These are phyloP conservation scores for Amitus sp. DNA, from an alignment of 2,888 invertebrate genomes.

Conservation along the genomic window DNA sequence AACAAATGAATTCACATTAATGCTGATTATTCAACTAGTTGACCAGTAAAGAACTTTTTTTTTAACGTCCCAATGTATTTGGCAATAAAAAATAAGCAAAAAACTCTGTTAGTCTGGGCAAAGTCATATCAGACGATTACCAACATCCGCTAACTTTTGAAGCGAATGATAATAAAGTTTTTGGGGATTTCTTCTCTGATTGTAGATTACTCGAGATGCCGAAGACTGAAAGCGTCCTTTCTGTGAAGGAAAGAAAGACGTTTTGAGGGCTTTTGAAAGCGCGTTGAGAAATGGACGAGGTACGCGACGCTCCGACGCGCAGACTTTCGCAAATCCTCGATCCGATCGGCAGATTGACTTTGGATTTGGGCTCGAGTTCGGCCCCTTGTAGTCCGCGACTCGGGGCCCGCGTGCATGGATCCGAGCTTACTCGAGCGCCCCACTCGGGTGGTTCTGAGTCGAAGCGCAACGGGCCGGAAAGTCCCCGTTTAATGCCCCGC, in stretches of 20 bases:
- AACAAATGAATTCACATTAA: too few relatives aligned
- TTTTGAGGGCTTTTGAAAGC: not conserved
- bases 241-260: not conserved
- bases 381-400: constrained; percentile 65
- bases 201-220: not conserved
- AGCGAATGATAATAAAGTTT: too few relatives aligned
- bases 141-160: too few relatives aligned
- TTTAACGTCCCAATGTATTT: too few relatives aligned
- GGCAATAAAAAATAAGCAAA: too few relatives aligned
- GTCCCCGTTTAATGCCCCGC: constrained; percentile 76
- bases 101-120: too few relatives aligned
- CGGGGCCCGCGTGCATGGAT: constrained; percentile 48
- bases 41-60: too few relatives aligned
- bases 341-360: constrained; percentile 78
- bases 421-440: constrained; percentile 30
- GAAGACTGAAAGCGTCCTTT: not conserved
- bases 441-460: constrained; percentile 28
- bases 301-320: constrained; percentile 70
- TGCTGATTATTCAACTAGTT: too few relatives aligned
- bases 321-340: constrained; percentile 86
- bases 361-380: constrained; percentile 68
- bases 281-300: constrained; percentile 57
- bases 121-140: too few relatives aligned
- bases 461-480: constrained; percentile 71
- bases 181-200: too few relatives aligned